Evolutionary conservation across 2,888 invertebrate genomes (phyloP), one percentile per base, ranked within the genome.

Genomic region (Amblyjoppa proteus): DNA sequence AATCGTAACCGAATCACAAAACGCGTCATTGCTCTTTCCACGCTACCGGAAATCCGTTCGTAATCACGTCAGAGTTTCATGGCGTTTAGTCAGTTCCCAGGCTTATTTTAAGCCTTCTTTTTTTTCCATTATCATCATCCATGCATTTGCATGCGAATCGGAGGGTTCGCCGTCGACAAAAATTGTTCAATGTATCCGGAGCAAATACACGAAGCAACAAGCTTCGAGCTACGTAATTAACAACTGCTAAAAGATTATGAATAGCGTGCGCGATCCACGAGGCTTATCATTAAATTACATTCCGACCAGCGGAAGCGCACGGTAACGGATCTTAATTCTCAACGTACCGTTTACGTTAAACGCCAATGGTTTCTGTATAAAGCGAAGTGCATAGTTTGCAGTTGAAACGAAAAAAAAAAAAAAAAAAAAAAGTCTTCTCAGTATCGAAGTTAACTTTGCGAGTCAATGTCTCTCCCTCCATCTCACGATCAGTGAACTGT

Each of bases 21-120:
- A 85, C 85, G 84, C 83, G 85, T 84, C 86, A 85, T 87, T 83
- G 79, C 82, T 77, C 77, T 70, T 16, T 81, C 45, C 75, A 61
- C 81, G 77, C 78, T 79, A 76, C 81, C 88, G 88, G 88, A 88
- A 83, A 88, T 88, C 88, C 88, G 88, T 80, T 78, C 73, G 85
- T 64, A 73, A 85, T 85, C 75, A 71, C 79, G 71, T 56, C 76
- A n/a, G 71, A 76, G 61, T 83, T 85, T 76, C 71, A 71, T 73
- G 61, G 53, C 73, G 51, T 76, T 81, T 80, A n/a, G 73, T 56
- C 61, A 49, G 56, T 79, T 85, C 80, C 85, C 77, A 82, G 58
- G 86, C 75, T 34, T 74, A 61, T 31, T 20, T 56, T 61, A 56
- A 34, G 69, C n/a, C 25, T 20, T 45, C 83, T 76, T 71, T 75